phyloP scores from a whole-genome alignment of 2,888 invertebrate genomes.

The Keiferia lycopersicella region DNA sequence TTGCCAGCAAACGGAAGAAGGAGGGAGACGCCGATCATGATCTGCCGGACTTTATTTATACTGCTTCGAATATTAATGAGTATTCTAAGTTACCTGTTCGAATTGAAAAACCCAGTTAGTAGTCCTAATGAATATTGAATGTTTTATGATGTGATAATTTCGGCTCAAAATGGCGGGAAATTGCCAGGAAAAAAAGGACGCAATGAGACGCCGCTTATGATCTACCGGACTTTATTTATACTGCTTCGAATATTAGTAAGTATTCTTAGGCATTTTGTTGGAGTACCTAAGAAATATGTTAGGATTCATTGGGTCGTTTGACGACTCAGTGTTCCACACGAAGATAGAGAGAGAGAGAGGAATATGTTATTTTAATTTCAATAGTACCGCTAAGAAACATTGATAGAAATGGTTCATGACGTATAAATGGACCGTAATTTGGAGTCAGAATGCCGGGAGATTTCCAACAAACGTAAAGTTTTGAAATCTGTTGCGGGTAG shows the following conservation, averaged over 20 bases:
- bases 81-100: background rate
- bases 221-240: conserved; percentile 83
- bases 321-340: too few species aligned
- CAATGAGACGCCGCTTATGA: conserved; percentile 77
- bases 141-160: too few species aligned
- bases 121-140: too few species aligned
- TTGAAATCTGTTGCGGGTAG: too few species aligned
- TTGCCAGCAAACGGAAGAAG: conserved; percentile 81
- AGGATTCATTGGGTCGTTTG: too few species aligned
- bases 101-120: too few species aligned
- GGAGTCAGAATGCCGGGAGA: background rate
- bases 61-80: conserved; percentile 36
- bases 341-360: too few species aligned
- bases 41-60: conserved; percentile 83
- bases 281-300: too few species aligned
- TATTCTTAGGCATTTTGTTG: too few species aligned
- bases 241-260: conserved; percentile 36
- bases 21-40: conserved; percentile 77
- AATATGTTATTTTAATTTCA: background rate
- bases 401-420: background rate
- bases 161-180: conserved; percentile 88
- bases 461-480: background rate
- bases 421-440: background rate
- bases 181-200: conserved; percentile 81
- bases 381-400: background rate